A percentile compares a stretch with the other conserved stretches of the same genome.
Conservation (phyloP, 2,113 vertebrate genomes). For the Upupa epops region DNA sequence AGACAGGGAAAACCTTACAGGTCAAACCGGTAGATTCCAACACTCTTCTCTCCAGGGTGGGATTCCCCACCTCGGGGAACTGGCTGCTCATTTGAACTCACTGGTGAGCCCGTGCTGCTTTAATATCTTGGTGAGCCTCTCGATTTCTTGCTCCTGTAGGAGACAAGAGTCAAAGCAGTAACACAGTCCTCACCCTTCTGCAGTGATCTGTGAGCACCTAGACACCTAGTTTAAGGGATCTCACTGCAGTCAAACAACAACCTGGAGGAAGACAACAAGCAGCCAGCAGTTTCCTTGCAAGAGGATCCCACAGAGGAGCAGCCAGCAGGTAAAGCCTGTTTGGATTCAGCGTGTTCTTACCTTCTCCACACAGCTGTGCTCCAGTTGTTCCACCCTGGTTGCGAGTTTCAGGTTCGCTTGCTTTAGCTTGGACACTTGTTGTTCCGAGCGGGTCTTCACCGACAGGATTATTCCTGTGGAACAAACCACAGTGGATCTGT, state of each 20-base stretch:
- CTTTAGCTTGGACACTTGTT: constrained; percentile 84
- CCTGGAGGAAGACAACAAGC: background rate
- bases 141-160: constrained; percentile 87
- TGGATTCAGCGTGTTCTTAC: constrained; percentile 63
- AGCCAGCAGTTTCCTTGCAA: background rate
- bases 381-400: constrained; percentile 82
- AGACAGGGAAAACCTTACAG: constrained; percentile 2
- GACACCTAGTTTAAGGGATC: background rate
- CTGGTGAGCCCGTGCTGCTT: constrained; percentile 75
- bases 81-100: constrained; percentile 14
- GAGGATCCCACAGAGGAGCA: background rate
- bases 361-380: constrained; percentile 81
- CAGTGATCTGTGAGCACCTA: background rate
- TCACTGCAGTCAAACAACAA: background rate
- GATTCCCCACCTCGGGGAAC: background rate
- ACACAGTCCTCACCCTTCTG: background rate
- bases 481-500: background rate
- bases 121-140: constrained; percentile 81
- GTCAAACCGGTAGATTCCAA: background rate
- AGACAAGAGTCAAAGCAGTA: background rate
- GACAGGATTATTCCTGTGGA: constrained; percentile 89
- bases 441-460: constrained; percentile 86
- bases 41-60: background rate
- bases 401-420: constrained; percentile 85
- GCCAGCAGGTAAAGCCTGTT: background rate